phyloP scores from a whole-genome alignment of 2,113 vertebrate genomes.

The Riparia riparia region DNA sequence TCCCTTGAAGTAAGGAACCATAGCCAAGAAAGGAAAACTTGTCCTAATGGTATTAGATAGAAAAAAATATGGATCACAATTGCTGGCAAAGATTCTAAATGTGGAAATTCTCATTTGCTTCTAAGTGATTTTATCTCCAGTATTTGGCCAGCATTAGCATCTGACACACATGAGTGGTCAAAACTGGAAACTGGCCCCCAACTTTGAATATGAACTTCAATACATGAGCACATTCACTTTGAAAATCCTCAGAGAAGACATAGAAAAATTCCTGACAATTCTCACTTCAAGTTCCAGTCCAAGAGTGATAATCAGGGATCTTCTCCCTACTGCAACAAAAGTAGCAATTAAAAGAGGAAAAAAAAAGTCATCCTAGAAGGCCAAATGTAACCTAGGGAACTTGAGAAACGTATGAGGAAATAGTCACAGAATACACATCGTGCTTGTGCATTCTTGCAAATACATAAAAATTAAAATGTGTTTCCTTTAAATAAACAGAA shows the following conservation, averaged over 20 bases:
- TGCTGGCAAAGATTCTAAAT: background rate
- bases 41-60: background rate
- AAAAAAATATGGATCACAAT: background rate
- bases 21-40: background rate
- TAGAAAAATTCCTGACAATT: background rate
- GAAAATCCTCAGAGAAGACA: background rate
- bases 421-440: background rate
- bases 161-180: background rate
- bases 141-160: background rate
- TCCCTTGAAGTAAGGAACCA: background rate
- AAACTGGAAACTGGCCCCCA: background rate
- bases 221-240: background rate
- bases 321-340: background rate
- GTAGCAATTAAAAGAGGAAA: background rate
- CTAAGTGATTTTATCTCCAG: background rate
- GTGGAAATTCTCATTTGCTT: background rate
- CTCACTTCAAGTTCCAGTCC: background rate
- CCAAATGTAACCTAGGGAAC: background rate
- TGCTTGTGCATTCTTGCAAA: background rate
- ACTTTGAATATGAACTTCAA: background rate
- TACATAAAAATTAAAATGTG: background rate
- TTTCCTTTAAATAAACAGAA: background rate
- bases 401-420: background rate
- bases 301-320: background rate
- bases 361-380: background rate